These are phyloP conservation scores for Vulpes lagopus DNA, from an alignment of 2,113 vertebrate genomes.

Conservation along the genomic window DNA sequence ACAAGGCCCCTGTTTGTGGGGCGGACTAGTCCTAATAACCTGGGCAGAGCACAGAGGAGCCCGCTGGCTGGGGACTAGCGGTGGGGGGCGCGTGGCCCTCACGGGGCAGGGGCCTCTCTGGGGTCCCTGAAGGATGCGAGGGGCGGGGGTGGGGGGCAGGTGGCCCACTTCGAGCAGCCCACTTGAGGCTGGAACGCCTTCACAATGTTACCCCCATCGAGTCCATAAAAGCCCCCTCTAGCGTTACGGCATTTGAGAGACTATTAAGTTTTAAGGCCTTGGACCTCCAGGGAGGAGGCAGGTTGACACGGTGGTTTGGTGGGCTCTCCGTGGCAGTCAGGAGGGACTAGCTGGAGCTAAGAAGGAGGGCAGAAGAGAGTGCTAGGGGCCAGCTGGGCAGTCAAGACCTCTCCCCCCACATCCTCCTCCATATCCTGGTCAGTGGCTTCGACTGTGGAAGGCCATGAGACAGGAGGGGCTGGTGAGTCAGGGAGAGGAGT, in stretches of 20 bases:
- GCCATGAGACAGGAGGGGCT: accelerated
- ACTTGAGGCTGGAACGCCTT: slow-evolving; percentile 84
- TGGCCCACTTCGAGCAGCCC: slow-evolving; percentile 69
- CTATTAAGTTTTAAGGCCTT: slow-evolving; percentile 90
- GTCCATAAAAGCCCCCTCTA: slow-evolving; percentile 89
- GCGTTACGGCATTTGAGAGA: slow-evolving; percentile 86
- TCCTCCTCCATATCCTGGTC: too few relatives aligned
- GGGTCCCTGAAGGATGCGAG: slow-evolving; percentile 13
- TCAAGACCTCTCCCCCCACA: too few relatives aligned
- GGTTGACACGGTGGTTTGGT: slow-evolving; percentile 71
- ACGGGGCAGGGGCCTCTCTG: accelerated
- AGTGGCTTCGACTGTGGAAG: neutral
- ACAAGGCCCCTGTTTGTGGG: slow-evolving; percentile 44
- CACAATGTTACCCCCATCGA: slow-evolving; percentile 87
- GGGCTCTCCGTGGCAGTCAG: slow-evolving; percentile 68
- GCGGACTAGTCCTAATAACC: neutral
- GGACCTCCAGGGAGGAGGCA: slow-evolving; percentile 87
- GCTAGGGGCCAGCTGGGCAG: neutral
- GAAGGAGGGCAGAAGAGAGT: neutral
- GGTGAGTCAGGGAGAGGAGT: neutral
- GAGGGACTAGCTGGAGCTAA: neutral
- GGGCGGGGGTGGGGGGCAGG: slow-evolving; percentile 51
- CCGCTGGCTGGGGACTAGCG: accelerated
- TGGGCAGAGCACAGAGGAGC: slow-evolving; percentile 41
- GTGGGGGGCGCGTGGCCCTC: neutral